Evolutionary conservation across 1,140 invertebrate species (phyloP), one percentile per base, ranked within the genome.

Genomic region (Pachypeltis micranthus): DNA sequence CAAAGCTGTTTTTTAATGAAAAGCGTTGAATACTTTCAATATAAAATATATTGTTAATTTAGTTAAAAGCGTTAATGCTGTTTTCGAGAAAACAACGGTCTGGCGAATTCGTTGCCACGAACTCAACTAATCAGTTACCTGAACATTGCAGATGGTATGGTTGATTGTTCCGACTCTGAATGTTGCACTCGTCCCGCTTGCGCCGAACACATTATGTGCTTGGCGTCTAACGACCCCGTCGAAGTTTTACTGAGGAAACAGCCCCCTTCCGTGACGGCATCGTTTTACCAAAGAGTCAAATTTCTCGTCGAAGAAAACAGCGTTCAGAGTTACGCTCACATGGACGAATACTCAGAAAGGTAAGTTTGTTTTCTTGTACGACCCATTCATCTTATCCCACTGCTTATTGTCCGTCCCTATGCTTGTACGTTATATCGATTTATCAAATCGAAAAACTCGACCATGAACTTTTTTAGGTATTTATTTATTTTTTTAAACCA

Each of bases 291-390:
- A 74, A 83, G 93, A 44, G 94, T 98, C 73, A 94, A 95, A 72
- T 99, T 99, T 77, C 84, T 99, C 61, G 95, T 99, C 63, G 94
- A 98, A 78, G 93, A 97, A 74, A 93, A 96, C 74, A 95, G 92
- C 63, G 94, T 98, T 26, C 96, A 99, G 76, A 95, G 90, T 71
- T 98, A 98, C 78, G 93, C 94, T 24, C 91, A 95, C 72, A 88
- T 90, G 79, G 91, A 94, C 76, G 91, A 96, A 77, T 98, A 96
- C 79, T 94, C 91, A 69, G 93, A 98, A 82, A 96, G 91, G 96
- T 98, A 86, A 85, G 87, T 82, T 68, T 54, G 10, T 21, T 31
- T 63, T 56, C 55, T 64, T 61, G 59, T 59, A 67, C 28, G 44
- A 39, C 27, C 19, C 19, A 34, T 65, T 63, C 23, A 14, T 16